Percentiles rank a stretch among this genome's conserved stretches.
Conservation (phyloP, 2,888 invertebrate species). For the Calephelis perditalis region DNA sequence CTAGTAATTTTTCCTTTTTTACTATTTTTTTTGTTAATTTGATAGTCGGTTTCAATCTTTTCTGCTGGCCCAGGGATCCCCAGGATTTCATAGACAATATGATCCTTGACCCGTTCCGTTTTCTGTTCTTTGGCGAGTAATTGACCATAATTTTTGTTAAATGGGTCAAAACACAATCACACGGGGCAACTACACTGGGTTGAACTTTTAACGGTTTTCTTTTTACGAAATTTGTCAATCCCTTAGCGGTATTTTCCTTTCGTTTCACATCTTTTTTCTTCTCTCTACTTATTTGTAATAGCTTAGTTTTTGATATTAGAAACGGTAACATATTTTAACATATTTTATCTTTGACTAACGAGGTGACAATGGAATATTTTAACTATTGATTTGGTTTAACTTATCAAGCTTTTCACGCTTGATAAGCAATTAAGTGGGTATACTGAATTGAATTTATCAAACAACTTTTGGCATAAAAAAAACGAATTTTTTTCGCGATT, state of each 20-base stretch:
- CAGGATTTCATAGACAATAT: conserved; percentile 55
- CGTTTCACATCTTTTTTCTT: conserved; percentile 40
- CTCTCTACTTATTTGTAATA: conserved; percentile 48
- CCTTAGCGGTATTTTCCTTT: conserved; percentile 40
- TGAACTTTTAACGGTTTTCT: conserved; percentile 44
- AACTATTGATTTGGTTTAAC: background rate
- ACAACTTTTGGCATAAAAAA: no score
- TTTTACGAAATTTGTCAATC: conserved; percentile 43
- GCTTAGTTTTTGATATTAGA: conserved; percentile 59
- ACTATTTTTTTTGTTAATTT: conserved; percentile 43
- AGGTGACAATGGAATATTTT: background rate
- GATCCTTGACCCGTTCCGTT: conserved; percentile 53
- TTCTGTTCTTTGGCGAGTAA: conserved; percentile 53
- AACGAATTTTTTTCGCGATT: no score
- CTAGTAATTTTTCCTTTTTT: conserved; percentile 41
- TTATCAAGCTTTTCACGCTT: background rate
- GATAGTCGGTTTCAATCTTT: conserved; percentile 54
- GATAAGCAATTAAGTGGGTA: background rate
- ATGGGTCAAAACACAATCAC: conserved; percentile 60
- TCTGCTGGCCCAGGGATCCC: conserved; percentile 50
- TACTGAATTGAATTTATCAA: no score
- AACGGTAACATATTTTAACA: conserved; percentile 62
- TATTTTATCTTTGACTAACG: conserved; percentile 24
- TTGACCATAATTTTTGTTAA: conserved; percentile 56
- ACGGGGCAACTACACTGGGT: conserved; percentile 36